Percentiles rank a stretch among this genome's conserved stretches.
Conservation (phyloP, 2,113 vertebrate species). For the Dryoscopus gambensis region DNA sequence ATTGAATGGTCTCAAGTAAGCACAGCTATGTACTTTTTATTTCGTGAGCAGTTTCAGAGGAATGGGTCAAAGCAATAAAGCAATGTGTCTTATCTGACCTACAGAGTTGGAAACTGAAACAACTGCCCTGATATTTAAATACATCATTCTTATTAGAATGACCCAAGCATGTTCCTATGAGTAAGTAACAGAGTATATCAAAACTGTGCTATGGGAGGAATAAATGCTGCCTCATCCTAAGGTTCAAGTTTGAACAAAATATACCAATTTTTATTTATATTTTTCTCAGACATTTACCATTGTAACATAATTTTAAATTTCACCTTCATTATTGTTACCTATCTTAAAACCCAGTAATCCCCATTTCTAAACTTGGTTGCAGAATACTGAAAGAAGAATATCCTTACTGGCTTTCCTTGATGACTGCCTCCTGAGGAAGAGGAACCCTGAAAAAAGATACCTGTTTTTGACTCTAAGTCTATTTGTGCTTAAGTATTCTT, state of each 20-base stretch:
- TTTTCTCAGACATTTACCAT: background rate
- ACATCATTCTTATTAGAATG: background rate
- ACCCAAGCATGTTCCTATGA: background rate
- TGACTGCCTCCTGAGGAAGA: background rate
- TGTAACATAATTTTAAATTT: background rate
- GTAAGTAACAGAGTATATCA: background rate
- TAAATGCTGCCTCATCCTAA: background rate
- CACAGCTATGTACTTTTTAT: background rate
- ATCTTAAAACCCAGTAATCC: background rate
- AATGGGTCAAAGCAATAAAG: background rate
- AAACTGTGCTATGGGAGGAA: background rate
- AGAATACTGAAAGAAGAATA: background rate
- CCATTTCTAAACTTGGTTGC: background rate
- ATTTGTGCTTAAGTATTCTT: background rate
- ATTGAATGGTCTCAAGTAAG: background rate
- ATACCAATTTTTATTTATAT: background rate
- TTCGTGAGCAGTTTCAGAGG: background rate
- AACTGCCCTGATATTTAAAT: background rate
- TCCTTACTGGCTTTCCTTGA: constrained; percentile 22
- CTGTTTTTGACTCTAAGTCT: background rate
- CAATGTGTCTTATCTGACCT: background rate
- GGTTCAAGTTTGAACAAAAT: background rate
- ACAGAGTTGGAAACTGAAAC: background rate
- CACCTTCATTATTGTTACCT: background rate
- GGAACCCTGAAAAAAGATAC: background rate